Evolutionary conservation across 2,888 invertebrate species (phyloP).

Genomic region (Chaetoderma sp.): DNA sequence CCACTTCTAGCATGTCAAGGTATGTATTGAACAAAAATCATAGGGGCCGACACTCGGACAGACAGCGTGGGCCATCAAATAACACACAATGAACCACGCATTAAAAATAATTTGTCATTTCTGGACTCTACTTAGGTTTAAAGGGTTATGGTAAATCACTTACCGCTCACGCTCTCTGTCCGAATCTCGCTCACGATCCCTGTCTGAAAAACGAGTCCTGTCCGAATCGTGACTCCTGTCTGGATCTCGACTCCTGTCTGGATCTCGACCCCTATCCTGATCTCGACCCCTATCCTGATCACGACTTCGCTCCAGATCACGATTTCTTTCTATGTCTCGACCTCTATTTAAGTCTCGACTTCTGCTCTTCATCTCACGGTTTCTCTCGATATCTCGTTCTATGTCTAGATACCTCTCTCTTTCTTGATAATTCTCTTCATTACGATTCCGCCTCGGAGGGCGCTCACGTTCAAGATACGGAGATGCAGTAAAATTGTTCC

Average conservation of each 20-base stretch:
- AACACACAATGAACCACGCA: no score
- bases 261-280: conserved; percentile 30
- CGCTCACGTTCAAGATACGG: no score
- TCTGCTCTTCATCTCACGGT: conserved; percentile 1
- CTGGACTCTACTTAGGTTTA: no score
- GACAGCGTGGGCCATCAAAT: no score
- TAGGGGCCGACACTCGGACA: no score
- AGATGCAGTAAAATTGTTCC: no score
- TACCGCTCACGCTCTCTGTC: conserved; percentile 29
- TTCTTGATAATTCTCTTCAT: no score
- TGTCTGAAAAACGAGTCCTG: conserved; percentile 11
- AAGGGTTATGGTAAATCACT: no score
- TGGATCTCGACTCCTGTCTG: conserved; percentile 26
- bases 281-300: conserved; percentile 14
- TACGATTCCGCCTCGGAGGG: no score
- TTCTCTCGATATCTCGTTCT: not conserved
- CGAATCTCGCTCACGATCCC: conserved; percentile 15
- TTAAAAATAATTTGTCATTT: no score
- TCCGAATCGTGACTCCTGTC: conserved; percentile 5
- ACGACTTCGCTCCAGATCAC: not conserved
- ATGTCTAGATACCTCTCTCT: conserved; percentile 4
- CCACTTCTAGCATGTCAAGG: no score
- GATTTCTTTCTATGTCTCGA: conserved; percentile 23
- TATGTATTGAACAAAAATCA: no score
- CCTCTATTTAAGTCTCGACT: conserved; percentile 2